Conservation (phyloP, 2,888 invertebrate species). For the Sinodicranocentrus sp. region DNA sequence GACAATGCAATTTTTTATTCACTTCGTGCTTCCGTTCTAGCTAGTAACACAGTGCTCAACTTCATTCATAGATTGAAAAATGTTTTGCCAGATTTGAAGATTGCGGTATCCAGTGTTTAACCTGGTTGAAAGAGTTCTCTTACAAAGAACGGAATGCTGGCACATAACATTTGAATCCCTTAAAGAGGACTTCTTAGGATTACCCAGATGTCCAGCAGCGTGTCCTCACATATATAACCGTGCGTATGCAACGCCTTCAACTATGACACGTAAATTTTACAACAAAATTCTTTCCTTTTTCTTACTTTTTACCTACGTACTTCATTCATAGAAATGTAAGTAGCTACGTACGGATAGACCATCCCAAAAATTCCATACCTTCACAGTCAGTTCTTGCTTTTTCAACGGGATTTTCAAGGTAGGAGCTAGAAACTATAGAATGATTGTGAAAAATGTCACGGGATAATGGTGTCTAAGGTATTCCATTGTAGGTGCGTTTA, state of each 20-base stretch:
- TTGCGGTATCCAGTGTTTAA: too few species aligned
- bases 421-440: too few species aligned
- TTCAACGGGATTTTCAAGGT: slow-evolving; percentile 45
- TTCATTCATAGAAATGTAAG: slow-evolving; percentile 49
- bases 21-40: too few species aligned
- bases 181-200: slow-evolving; percentile 26
- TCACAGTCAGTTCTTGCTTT: slow-evolving; percentile 35
- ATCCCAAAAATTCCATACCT: slow-evolving; percentile 59
- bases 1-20: too few species aligned
- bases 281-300: slow-evolving; percentile 30
- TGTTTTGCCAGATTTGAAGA: too few species aligned
- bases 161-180: not conserved
- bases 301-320: slow-evolving; percentile 18
- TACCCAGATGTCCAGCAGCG: slow-evolving; percentile 40
- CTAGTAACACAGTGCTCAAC: too few species aligned
- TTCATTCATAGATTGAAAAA: too few species aligned
- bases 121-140: too few species aligned
- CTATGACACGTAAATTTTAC: slow-evolving; percentile 53
- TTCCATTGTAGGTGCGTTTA: too few species aligned
- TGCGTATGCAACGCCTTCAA: slow-evolving; percentile 41
- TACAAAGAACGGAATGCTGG: slow-evolving; percentile 23
- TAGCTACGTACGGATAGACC: slow-evolving; percentile 13
- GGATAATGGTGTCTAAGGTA: too few species aligned
- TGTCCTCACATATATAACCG: slow-evolving; percentile 47
- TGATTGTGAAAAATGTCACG: too few species aligned